Percentiles rank a stretch among this genome's conserved stretches.
Conservation (phyloP, 2,113 vertebrate genomes). For the Urocynchramus pylzowi region DNA sequence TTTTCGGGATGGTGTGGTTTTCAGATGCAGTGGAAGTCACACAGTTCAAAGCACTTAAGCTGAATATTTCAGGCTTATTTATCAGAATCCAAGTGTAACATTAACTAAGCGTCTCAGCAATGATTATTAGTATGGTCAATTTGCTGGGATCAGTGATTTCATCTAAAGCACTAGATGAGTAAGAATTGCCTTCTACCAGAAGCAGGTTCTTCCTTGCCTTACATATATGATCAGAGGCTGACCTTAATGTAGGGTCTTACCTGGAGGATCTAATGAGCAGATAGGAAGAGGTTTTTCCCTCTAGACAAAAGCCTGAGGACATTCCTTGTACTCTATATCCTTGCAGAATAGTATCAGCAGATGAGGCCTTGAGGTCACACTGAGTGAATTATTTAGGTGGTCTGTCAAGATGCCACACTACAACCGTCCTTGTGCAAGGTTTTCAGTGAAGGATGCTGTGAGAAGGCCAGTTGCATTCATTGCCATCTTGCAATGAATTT, state of each 20-base stretch:
- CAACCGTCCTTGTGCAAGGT: neutral
- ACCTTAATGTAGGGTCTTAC: neutral
- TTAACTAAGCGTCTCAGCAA: neutral
- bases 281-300: neutral
- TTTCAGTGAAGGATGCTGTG: neutral
- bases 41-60: neutral
- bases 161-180: neutral
- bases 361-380: neutral
- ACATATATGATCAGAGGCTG: neutral
- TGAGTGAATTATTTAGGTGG: neutral
- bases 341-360: neutral
- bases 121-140: neutral
- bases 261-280: neutral
- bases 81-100: neutral
- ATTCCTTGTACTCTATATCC: neutral
- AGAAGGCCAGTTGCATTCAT: neutral
- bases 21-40: neutral
- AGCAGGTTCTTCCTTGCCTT: neutral
- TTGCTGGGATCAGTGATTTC: neutral
- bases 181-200: neutral
- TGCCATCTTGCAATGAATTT: neutral
- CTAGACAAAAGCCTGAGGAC: neutral
- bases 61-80: neutral
- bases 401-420: neutral
- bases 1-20: neutral